Conservation (phyloP, 2,113 vertebrate species). For the Pogona vitticeps region DNA sequence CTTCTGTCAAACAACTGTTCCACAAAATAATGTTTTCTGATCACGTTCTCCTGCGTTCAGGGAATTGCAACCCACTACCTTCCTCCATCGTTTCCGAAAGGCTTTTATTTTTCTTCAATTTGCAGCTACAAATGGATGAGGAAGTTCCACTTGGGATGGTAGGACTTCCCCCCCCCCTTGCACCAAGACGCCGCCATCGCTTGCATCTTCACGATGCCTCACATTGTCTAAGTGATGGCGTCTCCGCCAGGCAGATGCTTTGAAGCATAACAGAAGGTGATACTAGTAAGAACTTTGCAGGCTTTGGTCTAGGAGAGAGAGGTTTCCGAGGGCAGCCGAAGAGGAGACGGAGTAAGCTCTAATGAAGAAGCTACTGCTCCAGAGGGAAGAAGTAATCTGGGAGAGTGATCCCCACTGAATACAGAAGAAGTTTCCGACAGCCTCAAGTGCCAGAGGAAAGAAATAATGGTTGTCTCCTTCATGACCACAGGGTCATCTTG, state of each 20-base stretch:
- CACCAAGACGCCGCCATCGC: slow-evolving; percentile 47
- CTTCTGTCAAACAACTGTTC: slow-evolving; percentile 48
- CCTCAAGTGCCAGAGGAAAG: background rate
- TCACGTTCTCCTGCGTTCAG: slow-evolving; percentile 51
- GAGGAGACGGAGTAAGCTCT: background rate
- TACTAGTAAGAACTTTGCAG: slow-evolving; percentile 24
- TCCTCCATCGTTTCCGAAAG: slow-evolving; percentile 53
- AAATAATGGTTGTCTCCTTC: background rate
- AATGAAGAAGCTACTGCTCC: slow-evolving; percentile 25
- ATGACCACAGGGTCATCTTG: slow-evolving; percentile 14
- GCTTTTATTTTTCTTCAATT: slow-evolving; percentile 63
- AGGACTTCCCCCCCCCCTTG: background rate
- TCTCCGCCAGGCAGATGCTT: background rate
- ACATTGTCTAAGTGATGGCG: background rate
- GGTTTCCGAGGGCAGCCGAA: slow-evolving; percentile 18
- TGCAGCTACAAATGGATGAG: slow-evolving; percentile 46
- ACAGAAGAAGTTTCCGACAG: slow-evolving; percentile 15
- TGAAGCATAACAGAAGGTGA: slow-evolving; percentile 33
- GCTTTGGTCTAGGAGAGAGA: slow-evolving; percentile 20
- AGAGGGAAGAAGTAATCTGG: background rate
- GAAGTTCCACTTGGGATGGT: slow-evolving; percentile 48
- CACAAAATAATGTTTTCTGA: slow-evolving; percentile 50
- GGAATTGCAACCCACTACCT: slow-evolving; percentile 48
- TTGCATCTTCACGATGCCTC: slow-evolving; percentile 4
- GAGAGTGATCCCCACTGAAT: slow-evolving; percentile 11